phyloP scores from a whole-genome alignment of 2,797 vertebrate species.

The Etheostoma nigrum region DNA sequence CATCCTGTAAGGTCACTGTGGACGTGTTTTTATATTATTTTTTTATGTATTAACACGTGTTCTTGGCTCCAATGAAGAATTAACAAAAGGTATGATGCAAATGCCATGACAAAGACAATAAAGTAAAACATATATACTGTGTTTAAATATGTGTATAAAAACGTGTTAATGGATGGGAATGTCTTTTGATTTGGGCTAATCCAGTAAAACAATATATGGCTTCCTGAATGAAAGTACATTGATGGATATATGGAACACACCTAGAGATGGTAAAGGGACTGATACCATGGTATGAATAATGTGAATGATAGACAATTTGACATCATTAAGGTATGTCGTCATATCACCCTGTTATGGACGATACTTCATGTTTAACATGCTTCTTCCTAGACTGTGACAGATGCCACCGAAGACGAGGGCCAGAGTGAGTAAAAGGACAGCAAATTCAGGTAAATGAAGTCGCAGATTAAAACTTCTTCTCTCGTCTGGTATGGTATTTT shows the following conservation, averaged over 20 bases:
- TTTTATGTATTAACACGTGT: too few species aligned
- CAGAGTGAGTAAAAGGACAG: constrained; percentile 46
- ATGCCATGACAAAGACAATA: too few species aligned
- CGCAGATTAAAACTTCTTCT: background rate
- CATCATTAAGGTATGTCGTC: background rate
- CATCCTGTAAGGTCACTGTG: too few species aligned
- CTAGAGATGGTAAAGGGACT: background rate
- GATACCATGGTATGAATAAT: background rate
- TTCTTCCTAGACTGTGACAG: constrained; percentile 38
- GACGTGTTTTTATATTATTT: too few species aligned
- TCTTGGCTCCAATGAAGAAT: too few species aligned
- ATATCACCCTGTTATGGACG: background rate
- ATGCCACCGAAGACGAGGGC: constrained; percentile 84
- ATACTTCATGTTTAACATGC: background rate
- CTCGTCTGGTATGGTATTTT: background rate
- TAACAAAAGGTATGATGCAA: too few species aligned
- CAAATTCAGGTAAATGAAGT: constrained; percentile 49
- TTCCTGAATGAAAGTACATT: background rate
- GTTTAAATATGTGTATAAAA: too few species aligned
- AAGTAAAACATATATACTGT: too few species aligned
- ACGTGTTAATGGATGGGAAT: background rate
- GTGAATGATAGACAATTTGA: background rate
- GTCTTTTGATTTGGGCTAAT: background rate
- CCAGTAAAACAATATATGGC: background rate
- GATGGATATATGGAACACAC: too few species aligned